Percentiles rank a stretch among this genome's conserved stretches.
These are phyloP conservation scores for Argentina silus DNA, from an alignment of 2,797 vertebrate genomes.

Conservation along the genomic window DNA sequence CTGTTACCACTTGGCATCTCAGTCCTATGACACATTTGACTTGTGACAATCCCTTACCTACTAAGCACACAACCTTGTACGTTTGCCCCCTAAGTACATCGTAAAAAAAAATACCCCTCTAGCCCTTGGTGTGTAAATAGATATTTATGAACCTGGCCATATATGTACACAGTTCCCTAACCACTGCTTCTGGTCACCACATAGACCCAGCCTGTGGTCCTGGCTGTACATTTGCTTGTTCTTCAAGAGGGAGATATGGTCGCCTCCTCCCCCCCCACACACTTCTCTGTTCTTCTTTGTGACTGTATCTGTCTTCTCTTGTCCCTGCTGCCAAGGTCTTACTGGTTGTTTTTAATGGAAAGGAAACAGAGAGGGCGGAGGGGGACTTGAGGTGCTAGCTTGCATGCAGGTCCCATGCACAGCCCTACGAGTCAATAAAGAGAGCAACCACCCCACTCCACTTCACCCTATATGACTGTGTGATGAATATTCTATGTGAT, in stretches of 20 bases:
- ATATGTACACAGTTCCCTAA: constrained; percentile 47
- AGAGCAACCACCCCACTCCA: constrained; percentile 7
- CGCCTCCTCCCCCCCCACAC: not conserved
- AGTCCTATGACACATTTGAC: constrained; percentile 48
- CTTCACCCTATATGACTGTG: constrained; percentile 47
- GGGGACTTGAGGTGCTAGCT: constrained; percentile 45
- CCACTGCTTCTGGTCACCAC: constrained; percentile 32
- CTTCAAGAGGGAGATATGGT: not conserved
- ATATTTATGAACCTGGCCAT: constrained; percentile 5
- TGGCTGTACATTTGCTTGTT: constrained; percentile 47
- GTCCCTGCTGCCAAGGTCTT: constrained; percentile 32
- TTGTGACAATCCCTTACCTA: constrained; percentile 65
- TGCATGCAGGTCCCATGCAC: constrained; percentile 74
- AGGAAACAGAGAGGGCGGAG: constrained; percentile 26
- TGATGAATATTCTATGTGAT: constrained; percentile 65
- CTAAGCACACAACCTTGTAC: constrained; percentile 61
- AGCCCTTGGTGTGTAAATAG: constrained; percentile 42
- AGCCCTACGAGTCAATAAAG: constrained; percentile 45
- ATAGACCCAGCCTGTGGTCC: constrained; percentile 12
- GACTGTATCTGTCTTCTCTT: constrained; percentile 20
- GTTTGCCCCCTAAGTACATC: constrained; percentile 21
- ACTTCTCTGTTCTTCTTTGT: not conserved
- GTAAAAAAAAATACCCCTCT: constrained; percentile 10
- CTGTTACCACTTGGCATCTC: constrained; percentile 46
- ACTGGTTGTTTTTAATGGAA: constrained; percentile 28